Base-by-base conservation (phyloP, 2,797 vertebrate genomes). In the Crypturellus tataupa region DNA sequence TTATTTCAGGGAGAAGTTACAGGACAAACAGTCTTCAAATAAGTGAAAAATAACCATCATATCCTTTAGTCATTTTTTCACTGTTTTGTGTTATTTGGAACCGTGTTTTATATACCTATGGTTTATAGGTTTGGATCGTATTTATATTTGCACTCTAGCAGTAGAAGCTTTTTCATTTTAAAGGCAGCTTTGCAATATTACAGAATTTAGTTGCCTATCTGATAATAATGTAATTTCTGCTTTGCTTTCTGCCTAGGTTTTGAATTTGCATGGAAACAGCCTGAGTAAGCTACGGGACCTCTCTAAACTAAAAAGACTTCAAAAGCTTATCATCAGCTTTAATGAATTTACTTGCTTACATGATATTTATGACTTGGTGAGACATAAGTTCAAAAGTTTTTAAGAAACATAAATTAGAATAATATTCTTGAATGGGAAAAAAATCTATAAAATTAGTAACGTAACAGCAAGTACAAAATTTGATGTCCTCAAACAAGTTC, bases 241-340 rank as follows among this genome's bases (percentile, higher is more conserved):
- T 92, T 65, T 62, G 31, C 25, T 86, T 93, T 91, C 84, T 55
- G 64, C 55, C 75, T 90, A 98, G 98, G 97, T 98, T 82, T 97
- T 99, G 91, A 98, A 99, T 97, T 98, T 99, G 95, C 98, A 98
- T 71, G 98, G 98, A 64, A 99, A 98, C 96, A 98, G 97, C 85
- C 97, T 99, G 95, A 98, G 89, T 85, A 98, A 97, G 76, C 95
- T 99, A 68, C 98, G 98, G 89, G 98, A 98, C 89, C 97, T 98
- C 80, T 98, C 98, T 91, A 97, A 93, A 68, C 97, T 99, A 76
- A 97, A 95, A 2, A 94, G 97, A 68, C 96, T 99, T 77, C 97
- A 96, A 78, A 98, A 97, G 76, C 98, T 99, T 60, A 98, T 95
- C 44, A 97, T 98, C 96, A 99, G 97, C 94, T 99, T 98, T 90